Conservation (phyloP, 2,888 invertebrate species). For the Cheilosia soror region DNA sequence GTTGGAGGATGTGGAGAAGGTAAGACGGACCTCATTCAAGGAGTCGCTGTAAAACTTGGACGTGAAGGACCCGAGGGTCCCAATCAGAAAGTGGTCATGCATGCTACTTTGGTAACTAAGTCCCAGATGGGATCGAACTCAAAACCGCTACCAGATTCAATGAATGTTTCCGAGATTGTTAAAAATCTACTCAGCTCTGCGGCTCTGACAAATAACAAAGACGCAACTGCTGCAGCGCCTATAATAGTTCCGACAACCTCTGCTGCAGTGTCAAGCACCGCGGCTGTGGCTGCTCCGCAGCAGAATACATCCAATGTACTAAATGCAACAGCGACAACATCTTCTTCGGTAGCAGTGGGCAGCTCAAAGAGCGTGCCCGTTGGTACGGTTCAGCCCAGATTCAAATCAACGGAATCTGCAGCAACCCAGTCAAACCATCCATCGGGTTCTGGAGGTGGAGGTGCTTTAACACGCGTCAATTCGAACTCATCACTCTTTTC, state of each 20-base stretch:
- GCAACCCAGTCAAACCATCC: conserved; percentile 74
- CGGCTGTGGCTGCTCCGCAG: conserved; percentile 21
- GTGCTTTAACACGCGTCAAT: conserved; percentile 81
- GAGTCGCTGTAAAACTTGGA: conserved; percentile 87
- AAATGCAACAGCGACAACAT: conserved; percentile 74
- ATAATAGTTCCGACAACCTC: conserved; percentile 28
- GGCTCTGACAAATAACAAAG: conserved; percentile 70
- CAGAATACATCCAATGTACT: conserved; percentile 35
- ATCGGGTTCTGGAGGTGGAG: conserved; percentile 69
- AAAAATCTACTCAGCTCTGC: conserved; percentile 81
- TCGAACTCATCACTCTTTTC: conserved; percentile 83
- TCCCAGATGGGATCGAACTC: conserved; percentile 84
- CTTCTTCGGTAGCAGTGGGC: conserved; percentile 67
- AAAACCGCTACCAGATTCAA: conserved; percentile 82
- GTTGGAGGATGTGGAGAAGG: conserved; percentile 80
- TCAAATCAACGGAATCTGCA: conserved; percentile 78
- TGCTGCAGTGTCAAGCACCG: conserved; percentile 1
- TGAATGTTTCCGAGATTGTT: conserved; percentile 83
- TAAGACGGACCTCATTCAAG: conserved; percentile 85
- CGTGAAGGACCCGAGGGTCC: conserved; percentile 87
- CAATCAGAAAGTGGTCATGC: conserved; percentile 86
- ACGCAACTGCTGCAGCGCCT: conserved; percentile 44
- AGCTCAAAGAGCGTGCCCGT: conserved; percentile 83
- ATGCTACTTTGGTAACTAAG: conserved; percentile 87
- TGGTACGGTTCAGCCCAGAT: conserved; percentile 85